A percentile compares a stretch with the other conserved stretches of the same genome.
phyloP scores from a whole-genome alignment of 1,140 invertebrate genomes.

The Sycophila sp. region DNA sequence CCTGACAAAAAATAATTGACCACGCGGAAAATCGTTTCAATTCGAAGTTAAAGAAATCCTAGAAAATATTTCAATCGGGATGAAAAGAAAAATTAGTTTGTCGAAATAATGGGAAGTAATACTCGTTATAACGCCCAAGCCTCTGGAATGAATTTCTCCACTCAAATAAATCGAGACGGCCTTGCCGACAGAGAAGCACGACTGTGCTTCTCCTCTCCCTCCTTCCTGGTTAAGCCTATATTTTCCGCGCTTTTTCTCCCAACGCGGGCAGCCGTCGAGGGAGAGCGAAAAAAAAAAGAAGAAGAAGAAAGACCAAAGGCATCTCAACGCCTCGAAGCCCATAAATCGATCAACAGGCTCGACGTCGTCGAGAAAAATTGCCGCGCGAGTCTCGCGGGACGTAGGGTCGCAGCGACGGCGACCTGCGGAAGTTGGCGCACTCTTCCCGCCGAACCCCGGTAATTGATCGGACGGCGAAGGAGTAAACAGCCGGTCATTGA shows the following conservation, averaged over 20 bases:
- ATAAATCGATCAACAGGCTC: constrained; percentile 21
- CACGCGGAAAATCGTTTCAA: no score
- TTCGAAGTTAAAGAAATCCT: no score
- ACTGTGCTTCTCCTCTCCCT: background rate
- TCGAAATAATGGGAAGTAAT: no score
- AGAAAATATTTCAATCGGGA: no score
- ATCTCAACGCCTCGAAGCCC: background rate
- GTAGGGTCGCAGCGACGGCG: background rate
- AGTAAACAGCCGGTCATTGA: constrained; percentile 55
- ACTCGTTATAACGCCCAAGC: no score
- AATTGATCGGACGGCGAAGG: constrained; percentile 55
- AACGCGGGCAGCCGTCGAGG: background rate
- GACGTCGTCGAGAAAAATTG: constrained; percentile 24
- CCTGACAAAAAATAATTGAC: no score
- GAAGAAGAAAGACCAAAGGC: no score
- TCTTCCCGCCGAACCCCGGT: constrained; percentile 47
- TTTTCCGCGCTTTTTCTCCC: background rate
- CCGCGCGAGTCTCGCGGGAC: background rate
- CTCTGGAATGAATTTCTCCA: background rate
- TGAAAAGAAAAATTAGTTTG: no score
- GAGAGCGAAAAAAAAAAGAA: background rate
- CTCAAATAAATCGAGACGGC: background rate
- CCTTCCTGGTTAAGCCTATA: background rate
- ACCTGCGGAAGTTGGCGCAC: no score
- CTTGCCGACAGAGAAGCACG: background rate